Base-by-base conservation (phyloP, 2,797 vertebrate species). In the Sebastes iracundus region DNA sequence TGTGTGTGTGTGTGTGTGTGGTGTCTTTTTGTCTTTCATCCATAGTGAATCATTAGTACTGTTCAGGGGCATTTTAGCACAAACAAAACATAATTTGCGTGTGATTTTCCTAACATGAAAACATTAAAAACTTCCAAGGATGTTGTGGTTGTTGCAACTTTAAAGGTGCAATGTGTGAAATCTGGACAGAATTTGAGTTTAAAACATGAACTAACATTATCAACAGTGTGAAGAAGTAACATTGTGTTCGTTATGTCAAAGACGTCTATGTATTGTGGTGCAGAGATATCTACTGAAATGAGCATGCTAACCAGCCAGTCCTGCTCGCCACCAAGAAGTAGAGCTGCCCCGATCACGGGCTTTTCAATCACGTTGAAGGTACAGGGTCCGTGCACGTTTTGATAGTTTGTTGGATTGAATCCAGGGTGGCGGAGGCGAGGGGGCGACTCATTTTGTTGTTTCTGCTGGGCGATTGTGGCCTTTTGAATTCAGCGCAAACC, bases 21-120 rank as follows among this genome's bases (percentile, higher is more conserved):
- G 9, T 32, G 32, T 33, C 32, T 77, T 76, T 77, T 42, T 42
- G 38, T 42, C 38, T 77, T 77, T 78, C 25, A 79, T 74, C 59
- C 27, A 25, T 1, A 18, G 23, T 70, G 77, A 84, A 82, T 75
- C 73, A 69, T 66, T 65, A 46, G 42, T 46, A 14, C 30, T 64
- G n/a, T 62, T 78, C 2, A n/a, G 9, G 55, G 53, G 12, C 25
- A 38, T 33, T 79, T 38, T 3, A 83, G 64, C 28, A 62, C 30
- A 30, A 73, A 56, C 20, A 67, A 71, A 80, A 59, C 52, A 63
- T 13, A 11, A 64, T 74, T 75, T 66, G 10, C 0, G 2, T 68
- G 20, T 4, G 49, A 65, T 42, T 53, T 69, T 61, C 56, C 53
- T 28, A 1, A 22, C 18, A 62, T 58, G 8, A 0, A 70, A 49